A percentile compares a stretch with the other conserved stretches of the same genome.
Conservation (phyloP, 2,113 vertebrate species). For the Plecotus auritus region DNA sequence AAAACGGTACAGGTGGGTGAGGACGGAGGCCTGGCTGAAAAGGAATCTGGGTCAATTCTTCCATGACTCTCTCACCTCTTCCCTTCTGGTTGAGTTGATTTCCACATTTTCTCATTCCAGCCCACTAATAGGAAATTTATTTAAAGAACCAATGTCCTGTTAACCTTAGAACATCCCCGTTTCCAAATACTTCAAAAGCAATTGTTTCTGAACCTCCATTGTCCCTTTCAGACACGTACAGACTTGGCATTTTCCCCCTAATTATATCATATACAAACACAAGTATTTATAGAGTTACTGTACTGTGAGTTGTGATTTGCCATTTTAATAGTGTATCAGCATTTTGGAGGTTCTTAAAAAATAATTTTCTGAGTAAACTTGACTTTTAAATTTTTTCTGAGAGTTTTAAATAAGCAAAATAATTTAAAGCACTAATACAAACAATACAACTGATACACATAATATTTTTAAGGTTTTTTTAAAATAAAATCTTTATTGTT, state of each 20-base stretch:
- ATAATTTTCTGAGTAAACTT: not conserved
- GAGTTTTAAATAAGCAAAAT: not conserved
- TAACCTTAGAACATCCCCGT: not conserved
- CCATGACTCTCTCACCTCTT: not conserved
- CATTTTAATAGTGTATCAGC: not conserved
- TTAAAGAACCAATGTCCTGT: not conserved
- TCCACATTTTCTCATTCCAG: not conserved
- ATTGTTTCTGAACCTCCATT: not conserved
- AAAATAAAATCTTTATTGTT: too few relatives aligned
- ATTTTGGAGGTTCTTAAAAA: not conserved
- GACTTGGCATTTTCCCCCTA: not conserved
- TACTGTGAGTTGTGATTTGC: not conserved
- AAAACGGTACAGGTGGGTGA: not conserved
- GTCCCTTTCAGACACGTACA: not conserved
- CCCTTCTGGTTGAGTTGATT: not conserved
- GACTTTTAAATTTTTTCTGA: not conserved
- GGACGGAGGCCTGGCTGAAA: not conserved
- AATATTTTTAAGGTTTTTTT: too few relatives aligned
- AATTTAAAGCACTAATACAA: not conserved
- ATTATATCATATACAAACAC: not conserved
- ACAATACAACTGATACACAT: not conserved
- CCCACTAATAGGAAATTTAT: not conserved
- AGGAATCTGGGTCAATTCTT: not conserved
- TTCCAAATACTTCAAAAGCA: not conserved
- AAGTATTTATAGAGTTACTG: not conserved